Conservation (phyloP, 2,797 vertebrate species). For the Pipistrellus nathusii region DNA sequence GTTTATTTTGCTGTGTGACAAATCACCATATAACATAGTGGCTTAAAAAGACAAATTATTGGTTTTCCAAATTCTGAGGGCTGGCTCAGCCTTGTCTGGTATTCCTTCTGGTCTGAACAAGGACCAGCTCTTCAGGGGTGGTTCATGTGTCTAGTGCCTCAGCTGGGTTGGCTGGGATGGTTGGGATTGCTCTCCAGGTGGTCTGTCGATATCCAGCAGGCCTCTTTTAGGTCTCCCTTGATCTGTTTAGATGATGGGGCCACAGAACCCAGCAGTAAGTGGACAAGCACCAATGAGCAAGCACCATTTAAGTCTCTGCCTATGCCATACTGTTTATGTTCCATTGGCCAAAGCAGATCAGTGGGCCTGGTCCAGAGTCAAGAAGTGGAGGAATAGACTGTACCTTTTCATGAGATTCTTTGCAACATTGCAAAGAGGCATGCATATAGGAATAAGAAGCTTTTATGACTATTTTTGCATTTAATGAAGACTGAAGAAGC, state of each 20-base stretch:
- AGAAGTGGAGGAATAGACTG: background rate
- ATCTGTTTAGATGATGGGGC: background rate
- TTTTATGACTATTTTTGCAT: background rate
- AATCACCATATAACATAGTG: background rate
- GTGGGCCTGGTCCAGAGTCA: background rate
- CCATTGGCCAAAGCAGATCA: background rate
- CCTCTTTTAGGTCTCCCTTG: background rate
- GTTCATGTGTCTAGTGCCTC: background rate
- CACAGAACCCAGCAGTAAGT: background rate
- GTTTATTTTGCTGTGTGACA: conserved; percentile 33
- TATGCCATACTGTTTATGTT: background rate
- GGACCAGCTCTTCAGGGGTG: background rate
- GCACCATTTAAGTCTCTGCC: background rate
- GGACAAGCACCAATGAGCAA: background rate
- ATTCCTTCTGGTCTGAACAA: background rate
- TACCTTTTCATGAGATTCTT: background rate
- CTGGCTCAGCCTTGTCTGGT: background rate
- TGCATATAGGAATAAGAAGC: rapidly evolving
- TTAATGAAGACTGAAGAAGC: background rate
- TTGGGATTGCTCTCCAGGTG: background rate
- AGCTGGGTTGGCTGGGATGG: background rate
- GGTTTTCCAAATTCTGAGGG: background rate
- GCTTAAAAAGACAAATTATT: background rate
- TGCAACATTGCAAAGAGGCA: background rate
- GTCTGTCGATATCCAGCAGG: background rate